Evolutionary conservation across 2,113 vertebrate species (phyloP).

Genomic region (Microtus richardsoni): DNA sequence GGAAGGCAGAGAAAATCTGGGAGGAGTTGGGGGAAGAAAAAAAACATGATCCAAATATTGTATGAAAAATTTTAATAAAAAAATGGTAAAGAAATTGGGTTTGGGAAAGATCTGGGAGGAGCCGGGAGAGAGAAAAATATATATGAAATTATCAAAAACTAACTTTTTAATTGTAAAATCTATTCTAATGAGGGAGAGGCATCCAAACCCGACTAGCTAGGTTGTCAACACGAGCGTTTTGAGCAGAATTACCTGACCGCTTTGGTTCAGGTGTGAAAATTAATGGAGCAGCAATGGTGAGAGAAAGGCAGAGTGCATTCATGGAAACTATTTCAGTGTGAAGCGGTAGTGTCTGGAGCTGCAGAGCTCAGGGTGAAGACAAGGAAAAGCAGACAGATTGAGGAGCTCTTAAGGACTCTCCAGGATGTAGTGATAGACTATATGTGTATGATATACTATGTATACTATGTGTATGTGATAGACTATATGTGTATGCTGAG

Average conservation of each 20-base stretch:
- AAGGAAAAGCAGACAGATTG: not conserved
- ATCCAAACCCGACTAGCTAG: not conserved
- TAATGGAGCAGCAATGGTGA: not conserved
- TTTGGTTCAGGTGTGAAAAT: not conserved
- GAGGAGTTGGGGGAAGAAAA: not conserved
- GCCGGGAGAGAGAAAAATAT: not conserved
- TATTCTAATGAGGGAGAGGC: not conserved
- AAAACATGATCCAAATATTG: not conserved
- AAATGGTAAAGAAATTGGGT: not conserved
- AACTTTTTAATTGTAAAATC: not conserved
- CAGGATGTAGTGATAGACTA: not conserved
- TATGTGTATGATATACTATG: too few species aligned
- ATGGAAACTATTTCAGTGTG: not conserved
- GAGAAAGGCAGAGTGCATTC: not conserved
- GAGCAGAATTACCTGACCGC: not conserved
- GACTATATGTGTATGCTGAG: not conserved
- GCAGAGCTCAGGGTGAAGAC: not conserved
- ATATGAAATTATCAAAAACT: not conserved
- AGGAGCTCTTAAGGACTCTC: not conserved
- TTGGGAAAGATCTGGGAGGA: not conserved
- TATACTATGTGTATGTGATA: too few species aligned
- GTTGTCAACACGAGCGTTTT: constrained; percentile 9
- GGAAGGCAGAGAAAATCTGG: not conserved
- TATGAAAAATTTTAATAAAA: not conserved
- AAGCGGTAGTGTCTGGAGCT: not conserved